Evolutionary conservation across 2,888 invertebrate genomes (phyloP).

Genomic region (Patella pellucida): DNA sequence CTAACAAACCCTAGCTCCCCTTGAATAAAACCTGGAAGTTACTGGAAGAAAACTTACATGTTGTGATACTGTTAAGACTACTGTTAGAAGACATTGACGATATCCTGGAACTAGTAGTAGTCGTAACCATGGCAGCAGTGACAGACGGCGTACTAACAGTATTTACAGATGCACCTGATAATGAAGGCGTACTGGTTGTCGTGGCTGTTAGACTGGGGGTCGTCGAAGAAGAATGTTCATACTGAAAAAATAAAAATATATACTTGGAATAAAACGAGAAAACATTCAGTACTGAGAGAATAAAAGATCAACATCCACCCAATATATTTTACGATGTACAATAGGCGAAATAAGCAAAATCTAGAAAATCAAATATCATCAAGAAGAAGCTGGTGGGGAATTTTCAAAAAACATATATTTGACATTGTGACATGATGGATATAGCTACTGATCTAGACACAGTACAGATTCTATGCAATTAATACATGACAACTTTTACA

Average conservation of each 20-base stretch:
- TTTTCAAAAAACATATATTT: no score
- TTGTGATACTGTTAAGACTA: slow-evolving; percentile 1
- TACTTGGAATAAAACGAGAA: no score
- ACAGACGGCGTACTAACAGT: slow-evolving; percentile 37
- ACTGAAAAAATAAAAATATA: slow-evolving; percentile 40
- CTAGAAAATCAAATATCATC: no score
- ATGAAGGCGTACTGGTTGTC: slow-evolving; percentile 48
- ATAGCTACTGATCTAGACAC: no score
- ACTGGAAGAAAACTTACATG: neutral
- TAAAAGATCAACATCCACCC: no score
- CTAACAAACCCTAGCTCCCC: neutral
- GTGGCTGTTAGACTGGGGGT: slow-evolving; percentile 52
- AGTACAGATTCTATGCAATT: no score
- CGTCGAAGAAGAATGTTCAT: slow-evolving; percentile 54
- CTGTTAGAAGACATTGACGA: slow-evolving; percentile 26
- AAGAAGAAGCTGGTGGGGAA: no score
- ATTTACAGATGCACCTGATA: slow-evolving; percentile 50
- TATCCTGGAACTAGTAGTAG: slow-evolving; percentile 44
- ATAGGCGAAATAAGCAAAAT: no score
- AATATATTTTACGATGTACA: no score
- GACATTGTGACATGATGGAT: no score
- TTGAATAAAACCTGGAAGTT: neutral
- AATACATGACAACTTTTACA: no score
- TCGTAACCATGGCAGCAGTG: slow-evolving; percentile 36
- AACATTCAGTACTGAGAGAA: no score